A percentile compares a stretch with the other conserved stretches of the same genome.
These are phyloP conservation scores for Orchestes rusci DNA, from an alignment of 2,888 invertebrate species.

Conservation along the genomic window DNA sequence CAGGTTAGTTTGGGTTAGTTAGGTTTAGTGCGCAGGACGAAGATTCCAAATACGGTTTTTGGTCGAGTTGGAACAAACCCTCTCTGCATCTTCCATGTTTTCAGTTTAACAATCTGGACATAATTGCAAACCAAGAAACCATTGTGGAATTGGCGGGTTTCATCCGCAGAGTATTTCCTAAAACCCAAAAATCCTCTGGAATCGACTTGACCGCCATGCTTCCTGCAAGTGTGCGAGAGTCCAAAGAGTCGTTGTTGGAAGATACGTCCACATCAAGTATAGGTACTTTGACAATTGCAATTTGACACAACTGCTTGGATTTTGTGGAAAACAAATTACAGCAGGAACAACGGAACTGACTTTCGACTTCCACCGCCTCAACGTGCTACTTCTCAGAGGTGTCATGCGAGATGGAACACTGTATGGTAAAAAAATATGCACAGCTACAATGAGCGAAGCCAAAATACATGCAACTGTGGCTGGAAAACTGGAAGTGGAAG, in stretches of 20 bases:
- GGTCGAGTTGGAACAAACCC: too few species aligned
- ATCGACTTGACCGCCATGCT: constrained; percentile 31
- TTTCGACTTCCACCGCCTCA: constrained; percentile 89
- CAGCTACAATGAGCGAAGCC: constrained; percentile 87
- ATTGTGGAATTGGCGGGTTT: constrained; percentile 91
- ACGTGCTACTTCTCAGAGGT: constrained; percentile 77
- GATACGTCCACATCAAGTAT: constrained; percentile 23
- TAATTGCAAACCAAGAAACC: constrained; percentile 82
- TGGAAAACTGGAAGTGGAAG: constrained; percentile 58
- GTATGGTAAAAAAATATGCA: constrained; percentile 83
- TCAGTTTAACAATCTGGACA: constrained; percentile 89
- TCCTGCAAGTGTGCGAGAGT: constrained; percentile 35
- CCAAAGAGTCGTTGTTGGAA: constrained; percentile 36
- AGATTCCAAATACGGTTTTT: too few species aligned
- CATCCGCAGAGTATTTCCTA: constrained; percentile 62
- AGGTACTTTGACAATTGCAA: constrained; percentile 5
- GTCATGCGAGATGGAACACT: constrained; percentile 63
- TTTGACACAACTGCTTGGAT: not conserved
- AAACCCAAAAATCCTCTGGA: constrained; percentile 34
- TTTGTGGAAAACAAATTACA: constrained; percentile 34
- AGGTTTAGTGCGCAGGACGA: too few species aligned
- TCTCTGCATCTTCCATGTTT: too few species aligned
- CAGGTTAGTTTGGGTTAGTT: too few species aligned
- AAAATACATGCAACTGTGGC: constrained; percentile 76
- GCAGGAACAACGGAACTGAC: constrained; percentile 70